Evolutionary conservation across 2,888 invertebrate genomes (phyloP), one percentile per base, ranked within the genome.

Genomic region (Nematopogon swammerdamellus): DNA sequence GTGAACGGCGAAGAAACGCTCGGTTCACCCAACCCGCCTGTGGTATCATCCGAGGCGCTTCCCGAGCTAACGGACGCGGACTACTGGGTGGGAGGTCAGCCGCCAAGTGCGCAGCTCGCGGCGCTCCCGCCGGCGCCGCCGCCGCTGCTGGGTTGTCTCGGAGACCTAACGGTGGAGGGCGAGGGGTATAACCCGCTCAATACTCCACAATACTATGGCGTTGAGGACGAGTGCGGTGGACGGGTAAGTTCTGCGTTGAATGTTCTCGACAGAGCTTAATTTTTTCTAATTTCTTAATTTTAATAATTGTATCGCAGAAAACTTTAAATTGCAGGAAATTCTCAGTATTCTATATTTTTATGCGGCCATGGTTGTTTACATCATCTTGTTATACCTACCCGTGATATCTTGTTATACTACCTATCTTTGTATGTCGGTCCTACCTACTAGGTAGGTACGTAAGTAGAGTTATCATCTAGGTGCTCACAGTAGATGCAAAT

Each of bases 1-100:
- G 87, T 92, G 50, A 85, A 86, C 61, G 85, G 85, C 54, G 87
- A 87, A 61, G 85, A 82, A 62, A 85, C 83, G 45, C 80, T 83
- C 53, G 87, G 85, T 18, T 86, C 86, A 1, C 86, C 89, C 6
- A 77, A 83, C 0, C 83, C 86, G 8, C 88, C 88, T 5, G 75
- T 80, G 50, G 81, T 82, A 50, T 62, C 72, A 18, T 73, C 77
- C 8, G 72, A 74, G 4, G 75, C 80, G 68, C 81, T 89, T 44
- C 88, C 91, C 0, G 88, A 90, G 65, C 75, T 91, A 43, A 70
- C 82, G 0, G 74, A 81, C 44, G 87, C 88, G 1, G 77, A 83
- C 29, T 89, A 92, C 68, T 92, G 90, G 72, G 82, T 95, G 59
- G 97, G 94, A 2, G 97, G 97, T 0, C 81, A 90, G 2, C 90